Evolutionary conservation across 1,140 invertebrate genomes (phyloP), one percentile per base, ranked within the genome.

Genomic region (Leguminivora glycinivorella): DNA sequence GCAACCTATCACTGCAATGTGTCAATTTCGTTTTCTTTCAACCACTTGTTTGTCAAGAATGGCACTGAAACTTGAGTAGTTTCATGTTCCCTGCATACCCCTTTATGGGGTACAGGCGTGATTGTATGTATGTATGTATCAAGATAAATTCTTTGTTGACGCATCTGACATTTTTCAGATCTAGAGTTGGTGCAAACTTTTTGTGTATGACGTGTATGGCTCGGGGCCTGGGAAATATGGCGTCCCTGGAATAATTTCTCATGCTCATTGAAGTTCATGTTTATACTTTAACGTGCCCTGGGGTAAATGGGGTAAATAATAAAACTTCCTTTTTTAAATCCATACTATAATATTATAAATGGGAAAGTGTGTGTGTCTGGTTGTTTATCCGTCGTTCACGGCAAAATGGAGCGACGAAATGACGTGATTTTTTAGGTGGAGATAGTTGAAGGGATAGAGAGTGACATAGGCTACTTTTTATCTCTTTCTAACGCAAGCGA

Each of bases 151-250:
- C 3, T 6, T 43, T 0, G n/a, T 4, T 52, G n/a, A 52, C 47
- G 47, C 19, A 52, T 52, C 47, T 52, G n/a, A 17, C n/a, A 17
- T 9, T 22, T 2, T n/a, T 52, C 7, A 22, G 19, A 22, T 52
- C 47, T 52, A 52, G 7, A 52, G 47, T 52, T 17, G 47, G 47
- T 17, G 4, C 19, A 52, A 52, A 52, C 47, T 52, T 52, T 52
- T 52, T 52, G 19, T 52, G 47, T 52, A 52, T 52, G 47, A 52
- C 5, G 17, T 52, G 19, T 52, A 52, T 52, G 47, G 19, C 47
- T 22, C 47, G 47, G 47, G 47, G 47, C 6, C 7, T 22, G 47
- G 22, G 47, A 52, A 52, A 52, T 52, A 52, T 52, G 47, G 47
- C 47, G 47, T 47, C 4, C 7, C 7, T 22, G 19, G 47, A 52